Evolutionary conservation across 2,888 invertebrate genomes (phyloP).

Genomic region (Oscheius sp.): DNA sequence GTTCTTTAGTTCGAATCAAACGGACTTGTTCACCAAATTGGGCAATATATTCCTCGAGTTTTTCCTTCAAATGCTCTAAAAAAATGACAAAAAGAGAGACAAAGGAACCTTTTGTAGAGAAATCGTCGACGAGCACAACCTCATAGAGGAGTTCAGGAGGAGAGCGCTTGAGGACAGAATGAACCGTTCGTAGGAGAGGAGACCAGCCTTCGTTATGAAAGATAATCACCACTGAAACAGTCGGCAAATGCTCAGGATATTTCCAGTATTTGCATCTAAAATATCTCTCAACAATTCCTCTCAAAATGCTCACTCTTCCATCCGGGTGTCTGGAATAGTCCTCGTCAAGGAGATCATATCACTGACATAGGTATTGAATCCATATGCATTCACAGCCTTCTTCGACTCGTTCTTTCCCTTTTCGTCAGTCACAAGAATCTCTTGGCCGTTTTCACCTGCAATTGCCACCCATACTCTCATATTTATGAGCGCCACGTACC

Average conservation of each 20-base stretch:
- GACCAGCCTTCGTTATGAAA: slow-evolving; percentile 89
- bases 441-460: slow-evolving; percentile 61
- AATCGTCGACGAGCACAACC: slow-evolving; percentile 74
- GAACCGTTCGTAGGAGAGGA: slow-evolving; percentile 88
- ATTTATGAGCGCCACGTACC: too few species aligned
- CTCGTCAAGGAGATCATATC: slow-evolving; percentile 93
- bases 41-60: slow-evolving; percentile 85
- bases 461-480: too few species aligned
- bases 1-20: slow-evolving; percentile 84
- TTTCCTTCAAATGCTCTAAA: slow-evolving; percentile 82
- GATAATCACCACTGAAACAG: slow-evolving; percentile 90
- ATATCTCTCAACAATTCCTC: neutral
- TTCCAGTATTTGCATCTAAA: slow-evolving; percentile 90
- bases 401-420: slow-evolving; percentile 81
- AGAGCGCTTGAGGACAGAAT: slow-evolving; percentile 76
- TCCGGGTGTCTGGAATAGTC: slow-evolving; percentile 86
- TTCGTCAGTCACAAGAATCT: slow-evolving; percentile 75
- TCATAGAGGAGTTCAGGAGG: slow-evolving; percentile 73
- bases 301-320: slow-evolving; percentile 78
- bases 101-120: slow-evolving; percentile 72
- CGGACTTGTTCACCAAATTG: slow-evolving; percentile 86
- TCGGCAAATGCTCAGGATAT: slow-evolving; percentile 86
- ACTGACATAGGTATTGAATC: slow-evolving; percentile 90
- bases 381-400: slow-evolving; percentile 89
- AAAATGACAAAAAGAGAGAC: too few species aligned